These are phyloP conservation scores for Aphidoletes aphidimyza DNA, from an alignment of 2,888 invertebrate genomes.

Conservation along the genomic window DNA sequence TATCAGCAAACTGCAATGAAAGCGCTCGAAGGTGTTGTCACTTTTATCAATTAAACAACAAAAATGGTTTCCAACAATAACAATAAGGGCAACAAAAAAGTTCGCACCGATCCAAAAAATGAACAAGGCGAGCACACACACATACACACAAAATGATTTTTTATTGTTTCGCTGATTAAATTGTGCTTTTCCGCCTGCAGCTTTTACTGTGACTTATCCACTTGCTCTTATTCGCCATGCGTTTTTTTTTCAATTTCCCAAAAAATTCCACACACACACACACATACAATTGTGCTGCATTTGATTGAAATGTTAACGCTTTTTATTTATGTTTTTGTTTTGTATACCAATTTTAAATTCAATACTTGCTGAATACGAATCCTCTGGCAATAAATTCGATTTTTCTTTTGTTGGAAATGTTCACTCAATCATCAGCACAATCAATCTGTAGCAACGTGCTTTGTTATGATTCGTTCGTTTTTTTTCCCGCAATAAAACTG, in stretches of 20 bases:
- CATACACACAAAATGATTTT: background rate
- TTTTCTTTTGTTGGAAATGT: background rate
- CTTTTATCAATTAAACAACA: slow-evolving; percentile 46
- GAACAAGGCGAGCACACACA: background rate
- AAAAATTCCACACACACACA: no score
- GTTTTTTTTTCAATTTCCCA: background rate
- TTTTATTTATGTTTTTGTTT: background rate
- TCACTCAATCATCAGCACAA: slow-evolving; percentile 2
- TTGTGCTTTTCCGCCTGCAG: slow-evolving; percentile 43
- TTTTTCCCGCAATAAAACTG: no score
- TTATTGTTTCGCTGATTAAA: slow-evolving; percentile 19
- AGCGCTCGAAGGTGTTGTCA: slow-evolving; percentile 20
- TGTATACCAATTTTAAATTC: background rate
- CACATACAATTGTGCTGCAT: background rate
- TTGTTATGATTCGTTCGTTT: background rate
- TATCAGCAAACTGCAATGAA: background rate
- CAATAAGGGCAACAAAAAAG: background rate
- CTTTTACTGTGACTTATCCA: background rate
- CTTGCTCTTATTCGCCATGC: slow-evolving; percentile 11
- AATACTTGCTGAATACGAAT: background rate
- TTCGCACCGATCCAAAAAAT: background rate
- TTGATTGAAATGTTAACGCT: background rate
- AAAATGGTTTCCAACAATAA: slow-evolving; percentile 15
- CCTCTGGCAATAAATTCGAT: slow-evolving; percentile 18
- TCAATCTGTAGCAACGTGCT: background rate